Evolutionary conservation across 2,113 vertebrate species (phyloP).

Genomic region (Butorides virescens): DNA sequence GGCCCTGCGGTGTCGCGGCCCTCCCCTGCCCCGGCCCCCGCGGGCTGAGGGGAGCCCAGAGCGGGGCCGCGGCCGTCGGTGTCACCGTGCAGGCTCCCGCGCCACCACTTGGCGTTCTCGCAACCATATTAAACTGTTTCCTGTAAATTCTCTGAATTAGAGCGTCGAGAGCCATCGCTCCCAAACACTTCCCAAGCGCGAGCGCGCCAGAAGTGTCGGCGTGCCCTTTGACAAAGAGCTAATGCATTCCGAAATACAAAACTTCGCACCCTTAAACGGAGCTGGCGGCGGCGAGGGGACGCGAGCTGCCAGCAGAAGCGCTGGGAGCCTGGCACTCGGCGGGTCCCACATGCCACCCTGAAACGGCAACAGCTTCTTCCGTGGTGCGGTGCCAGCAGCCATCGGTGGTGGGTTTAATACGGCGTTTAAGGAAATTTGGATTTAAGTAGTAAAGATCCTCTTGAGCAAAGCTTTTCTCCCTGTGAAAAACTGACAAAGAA

Average conservation of each 20-base stretch:
- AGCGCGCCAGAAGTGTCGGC: not conserved
- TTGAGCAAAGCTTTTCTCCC: not conserved
- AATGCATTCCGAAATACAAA: not conserved
- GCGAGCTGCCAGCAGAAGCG: not conserved
- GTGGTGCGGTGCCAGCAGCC: conserved; percentile 10
- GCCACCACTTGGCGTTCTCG: rapidly evolving
- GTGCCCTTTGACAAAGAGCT: conserved; percentile 46
- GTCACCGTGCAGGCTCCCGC: rapidly evolving
- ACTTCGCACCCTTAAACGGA: conserved; percentile 5
- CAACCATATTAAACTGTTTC: not conserved
- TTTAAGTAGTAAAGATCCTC: not conserved
- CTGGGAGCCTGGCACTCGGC: not conserved
- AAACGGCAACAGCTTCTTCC: conserved; percentile 9
- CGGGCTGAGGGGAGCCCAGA: not conserved
- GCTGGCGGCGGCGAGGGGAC: not conserved
- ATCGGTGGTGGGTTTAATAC: conserved; percentile 38
- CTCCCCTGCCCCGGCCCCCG: rapidly evolving
- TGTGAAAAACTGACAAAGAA: not conserved
- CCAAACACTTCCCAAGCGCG: not conserved
- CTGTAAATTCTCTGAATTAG: not conserved
- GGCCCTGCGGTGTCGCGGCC: not conserved
- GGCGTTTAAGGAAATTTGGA: not conserved
- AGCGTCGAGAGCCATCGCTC: not conserved
- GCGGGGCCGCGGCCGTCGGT: rapidly evolving
- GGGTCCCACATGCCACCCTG: not conserved